Base-by-base conservation (phyloP, 2,888 invertebrate genomes). In the Trachelus tabidus region DNA sequence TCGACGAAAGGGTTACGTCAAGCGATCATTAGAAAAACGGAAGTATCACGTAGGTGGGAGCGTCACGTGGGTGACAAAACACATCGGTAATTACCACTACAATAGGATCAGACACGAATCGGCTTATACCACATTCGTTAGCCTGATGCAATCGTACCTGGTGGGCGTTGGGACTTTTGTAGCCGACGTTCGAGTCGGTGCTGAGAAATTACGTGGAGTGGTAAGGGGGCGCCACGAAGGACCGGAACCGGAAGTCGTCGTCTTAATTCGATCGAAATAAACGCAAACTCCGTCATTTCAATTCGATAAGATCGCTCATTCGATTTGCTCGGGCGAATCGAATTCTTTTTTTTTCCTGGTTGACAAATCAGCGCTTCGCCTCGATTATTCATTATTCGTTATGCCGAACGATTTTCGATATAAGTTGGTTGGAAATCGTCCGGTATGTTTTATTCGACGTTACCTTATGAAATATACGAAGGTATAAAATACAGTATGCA, bases 51-150 rank as follows among this genome's bases (percentile, higher is more conserved):
- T 30, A 11, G 23, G 71, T 34, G 34, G 71, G 33, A 71, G 30
- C 30, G 71, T 71, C 56, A 71, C 71, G 71, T 71, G 71, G 71
- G 71, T 71, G 71, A 77, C n/a, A 37, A 56, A 73, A 34, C 68
- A 73, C 34, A 77, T 68, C 73, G 77, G 77, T 81, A 81, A 83
- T 84, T 84, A 80, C 77, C 77, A 80, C 77, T 79, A 74, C 79
- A 78, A 75, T 79, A 75, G 68, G 81, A 71, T 79, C 71, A 74
- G 56, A 56, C 56, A 56, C 56, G 56, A 56, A 56, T 56, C 56
- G 56, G 56, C 56, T 56, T 56, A 56, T 56, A 56, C 56, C 56
- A 23, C 15, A 56, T 56, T 56, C 56, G 56, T 56, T 56, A 56
- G 23, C 9, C 56, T 56, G 56, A 56, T 56, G 56, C 56, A 56